These are phyloP conservation scores for Meliscaeva auricollis DNA, from an alignment of 2,888 invertebrate species.

Conservation along the genomic window DNA sequence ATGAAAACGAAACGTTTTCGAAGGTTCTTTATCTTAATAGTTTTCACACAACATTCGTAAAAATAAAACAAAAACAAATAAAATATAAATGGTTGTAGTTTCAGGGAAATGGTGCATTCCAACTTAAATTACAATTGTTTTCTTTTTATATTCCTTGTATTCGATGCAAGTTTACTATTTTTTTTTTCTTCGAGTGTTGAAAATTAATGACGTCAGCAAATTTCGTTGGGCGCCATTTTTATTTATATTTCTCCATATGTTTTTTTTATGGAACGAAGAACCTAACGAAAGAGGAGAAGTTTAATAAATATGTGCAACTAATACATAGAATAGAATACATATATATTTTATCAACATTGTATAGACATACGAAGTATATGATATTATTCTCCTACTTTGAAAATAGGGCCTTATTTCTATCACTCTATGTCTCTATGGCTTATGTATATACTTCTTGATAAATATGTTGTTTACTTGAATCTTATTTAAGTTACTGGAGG, in stretches of 20 bases:
- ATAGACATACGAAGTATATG: not conserved
- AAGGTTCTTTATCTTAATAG: not conserved
- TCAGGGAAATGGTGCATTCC: not conserved
- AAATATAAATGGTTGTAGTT: not conserved
- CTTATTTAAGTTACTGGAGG: constrained; percentile 3
- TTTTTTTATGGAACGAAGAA: not conserved
- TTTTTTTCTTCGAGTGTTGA: constrained; percentile 13
- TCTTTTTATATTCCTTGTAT: not conserved
- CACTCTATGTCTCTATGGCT: not conserved
- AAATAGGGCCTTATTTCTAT: not conserved
- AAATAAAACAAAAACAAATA: constrained; percentile 18
- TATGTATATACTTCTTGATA: not conserved
- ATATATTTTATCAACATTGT: too few relatives aligned
- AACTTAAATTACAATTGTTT: not conserved
- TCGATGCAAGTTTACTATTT: not conserved
- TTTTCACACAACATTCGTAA: constrained; percentile 32
- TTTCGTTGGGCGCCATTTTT: constrained; percentile 62
- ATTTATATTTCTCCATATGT: not conserved
- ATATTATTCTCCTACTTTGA: not conserved
- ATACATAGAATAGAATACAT: too few relatives aligned
- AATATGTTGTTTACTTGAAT: not conserved
- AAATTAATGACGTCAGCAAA: constrained; percentile 66
- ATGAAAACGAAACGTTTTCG: not conserved
- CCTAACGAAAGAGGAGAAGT: constrained; percentile 54
- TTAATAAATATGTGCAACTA: not conserved